Percentiles rank a stretch among this genome's conserved stretches.
Evolutionary conservation across 2,888 invertebrate species (phyloP).

Genomic region (Lucinisca nassula): DNA sequence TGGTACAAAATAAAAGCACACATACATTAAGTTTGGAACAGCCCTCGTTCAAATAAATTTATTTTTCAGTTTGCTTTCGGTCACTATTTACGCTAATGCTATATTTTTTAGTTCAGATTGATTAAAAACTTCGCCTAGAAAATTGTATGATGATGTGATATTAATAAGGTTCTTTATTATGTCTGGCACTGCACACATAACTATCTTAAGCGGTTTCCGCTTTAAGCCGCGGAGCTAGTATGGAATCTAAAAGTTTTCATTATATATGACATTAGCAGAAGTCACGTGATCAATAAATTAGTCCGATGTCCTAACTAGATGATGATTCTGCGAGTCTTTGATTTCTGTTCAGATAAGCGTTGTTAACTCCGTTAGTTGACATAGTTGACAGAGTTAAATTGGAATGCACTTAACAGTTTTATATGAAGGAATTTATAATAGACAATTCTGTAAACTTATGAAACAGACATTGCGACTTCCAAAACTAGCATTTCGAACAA

Average conservation of each 20-base stretch:
- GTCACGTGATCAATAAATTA: constrained; percentile 11
- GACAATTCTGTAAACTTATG: background rate
- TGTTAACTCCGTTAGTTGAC: background rate
- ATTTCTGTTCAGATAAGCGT: background rate
- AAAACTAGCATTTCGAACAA: background rate
- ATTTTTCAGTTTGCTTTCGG: too few species aligned
- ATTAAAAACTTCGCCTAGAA: background rate
- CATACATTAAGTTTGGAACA: too few species aligned
- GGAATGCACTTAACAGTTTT: background rate
- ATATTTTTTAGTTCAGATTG: too few species aligned
- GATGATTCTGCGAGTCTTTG: background rate
- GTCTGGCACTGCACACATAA: too few species aligned
- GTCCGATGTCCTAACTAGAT: constrained; percentile 8
- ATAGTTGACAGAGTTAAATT: background rate
- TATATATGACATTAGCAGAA: background rate
- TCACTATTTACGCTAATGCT: too few species aligned
- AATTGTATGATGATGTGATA: background rate
- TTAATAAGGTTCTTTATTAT: background rate
- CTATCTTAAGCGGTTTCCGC: too few species aligned
- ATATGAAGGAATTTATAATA: background rate
- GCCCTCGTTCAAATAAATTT: too few species aligned
- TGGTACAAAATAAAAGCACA: too few species aligned
- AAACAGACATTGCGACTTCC: background rate
- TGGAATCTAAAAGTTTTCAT: background rate
- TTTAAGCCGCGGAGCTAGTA: background rate